These are phyloP conservation scores for Fragum sueziense DNA, from an alignment of 2,888 invertebrate genomes.

Conservation along the genomic window DNA sequence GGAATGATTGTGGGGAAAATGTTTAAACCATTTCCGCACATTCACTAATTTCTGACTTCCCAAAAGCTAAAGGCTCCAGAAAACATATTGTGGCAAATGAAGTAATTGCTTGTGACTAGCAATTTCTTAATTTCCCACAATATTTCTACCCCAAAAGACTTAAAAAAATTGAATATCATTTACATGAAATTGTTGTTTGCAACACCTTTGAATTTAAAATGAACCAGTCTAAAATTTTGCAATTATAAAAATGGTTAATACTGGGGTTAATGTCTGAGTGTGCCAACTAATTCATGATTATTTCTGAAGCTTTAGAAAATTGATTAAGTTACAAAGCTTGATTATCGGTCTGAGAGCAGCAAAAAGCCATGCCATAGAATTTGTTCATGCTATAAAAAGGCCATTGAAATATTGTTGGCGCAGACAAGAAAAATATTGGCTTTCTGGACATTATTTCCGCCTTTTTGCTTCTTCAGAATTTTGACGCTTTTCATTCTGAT, in stretches of 20 bases:
- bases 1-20: background rate
- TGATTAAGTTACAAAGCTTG: background rate
- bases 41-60: background rate
- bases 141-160: background rate
- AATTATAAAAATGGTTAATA: too few relatives aligned
- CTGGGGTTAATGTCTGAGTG: too few relatives aligned
- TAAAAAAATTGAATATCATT: too few relatives aligned
- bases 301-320: background rate
- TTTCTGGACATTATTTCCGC: background rate
- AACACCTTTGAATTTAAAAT: background rate
- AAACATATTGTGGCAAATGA: background rate
- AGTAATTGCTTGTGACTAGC: background rate
- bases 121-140: too few relatives aligned
- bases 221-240: too few relatives aligned
- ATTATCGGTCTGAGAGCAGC: background rate
- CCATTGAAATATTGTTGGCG: constrained; percentile 14
- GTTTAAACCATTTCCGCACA: background rate
- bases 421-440: constrained; percentile 8
- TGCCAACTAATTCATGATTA: background rate
- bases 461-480: too few relatives aligned
- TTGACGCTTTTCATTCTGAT: too few relatives aligned
- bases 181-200: background rate
- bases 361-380: background rate
- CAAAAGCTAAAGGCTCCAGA: background rate
- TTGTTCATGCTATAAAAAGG: constrained; percentile 4